Percentiles rank a stretch among this genome's conserved stretches.
Conservation (phyloP, 2,797 vertebrate species). For the Adrianichthys oophorus region DNA sequence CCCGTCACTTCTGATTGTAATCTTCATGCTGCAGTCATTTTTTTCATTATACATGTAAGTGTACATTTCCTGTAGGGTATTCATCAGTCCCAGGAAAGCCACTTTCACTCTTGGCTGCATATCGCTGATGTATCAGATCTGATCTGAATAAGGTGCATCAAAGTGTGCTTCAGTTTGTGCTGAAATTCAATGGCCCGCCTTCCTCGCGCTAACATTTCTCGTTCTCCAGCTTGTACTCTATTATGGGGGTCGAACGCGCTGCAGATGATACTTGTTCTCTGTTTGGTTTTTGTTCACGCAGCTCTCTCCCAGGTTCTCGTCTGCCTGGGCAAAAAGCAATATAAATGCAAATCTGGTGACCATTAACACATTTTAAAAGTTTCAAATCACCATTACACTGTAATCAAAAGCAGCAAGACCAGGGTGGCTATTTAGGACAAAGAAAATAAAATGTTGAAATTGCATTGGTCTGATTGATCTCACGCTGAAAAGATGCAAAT, state of each 20-base stretch:
- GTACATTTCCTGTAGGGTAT: slow-evolving; percentile 40
- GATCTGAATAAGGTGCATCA: slow-evolving; percentile 51
- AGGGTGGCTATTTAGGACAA: slow-evolving; percentile 74
- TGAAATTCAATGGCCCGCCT: slow-evolving; percentile 58
- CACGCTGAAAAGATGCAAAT: slow-evolving; percentile 50
- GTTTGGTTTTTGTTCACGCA: slow-evolving; percentile 73
- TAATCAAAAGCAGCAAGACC: slow-evolving; percentile 74
- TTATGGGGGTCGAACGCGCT: slow-evolving; percentile 71
- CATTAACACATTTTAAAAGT: slow-evolving; percentile 83
- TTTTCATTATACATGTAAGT: slow-evolving; percentile 24
- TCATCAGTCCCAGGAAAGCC: slow-evolving; percentile 46
- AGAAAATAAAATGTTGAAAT: slow-evolving; percentile 76
- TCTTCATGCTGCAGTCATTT: slow-evolving; percentile 24
- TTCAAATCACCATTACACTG: slow-evolving; percentile 72
- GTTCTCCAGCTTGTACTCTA: slow-evolving; percentile 62
- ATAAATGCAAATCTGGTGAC: slow-evolving; percentile 83
- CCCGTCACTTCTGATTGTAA: slow-evolving; percentile 29
- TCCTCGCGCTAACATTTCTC: slow-evolving; percentile 54
- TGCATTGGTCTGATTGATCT: slow-evolving; percentile 66
- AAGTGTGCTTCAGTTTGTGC: slow-evolving; percentile 35
- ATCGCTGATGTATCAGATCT: slow-evolving; percentile 28
- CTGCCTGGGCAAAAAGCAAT: slow-evolving; percentile 77
- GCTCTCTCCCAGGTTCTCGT: slow-evolving; percentile 71
- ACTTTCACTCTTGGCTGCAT: slow-evolving; percentile 33
- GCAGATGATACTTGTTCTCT: slow-evolving; percentile 68